Evolutionary conservation across 2,113 vertebrate species (phyloP).

Genomic region (Heterotilapia buettikoferi): DNA sequence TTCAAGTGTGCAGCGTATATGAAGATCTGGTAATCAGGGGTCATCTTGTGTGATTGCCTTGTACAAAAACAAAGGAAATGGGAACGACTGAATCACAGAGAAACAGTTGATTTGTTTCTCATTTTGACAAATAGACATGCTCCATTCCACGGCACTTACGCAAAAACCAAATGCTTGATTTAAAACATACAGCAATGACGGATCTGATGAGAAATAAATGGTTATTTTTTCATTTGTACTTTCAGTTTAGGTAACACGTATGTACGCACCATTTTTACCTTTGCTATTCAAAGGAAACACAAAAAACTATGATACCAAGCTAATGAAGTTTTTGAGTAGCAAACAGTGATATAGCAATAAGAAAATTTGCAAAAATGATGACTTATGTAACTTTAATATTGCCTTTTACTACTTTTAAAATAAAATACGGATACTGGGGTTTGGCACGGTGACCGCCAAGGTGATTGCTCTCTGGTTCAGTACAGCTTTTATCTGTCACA

Average conservation of each 20-base stretch:
- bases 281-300: neutral
- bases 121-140: neutral
- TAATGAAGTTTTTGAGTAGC: neutral
- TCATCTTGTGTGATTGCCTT: slow-evolving; percentile 27
- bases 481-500: neutral
- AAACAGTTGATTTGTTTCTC: neutral
- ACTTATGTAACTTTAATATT: neutral
- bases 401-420: neutral
- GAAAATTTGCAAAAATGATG: neutral
- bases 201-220: neutral
- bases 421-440: neutral
- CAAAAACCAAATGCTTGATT: neutral
- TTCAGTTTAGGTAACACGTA: neutral
- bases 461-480: neutral
- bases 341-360: neutral
- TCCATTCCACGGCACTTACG: neutral
- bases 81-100: neutral
- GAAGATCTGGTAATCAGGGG: slow-evolving; percentile 11
- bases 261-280: neutral
- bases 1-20: neutral
- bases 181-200: neutral
- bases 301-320: neutral
- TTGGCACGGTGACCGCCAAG: fast-evolving
- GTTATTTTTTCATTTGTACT: neutral
- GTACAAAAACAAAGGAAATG: slow-evolving; percentile 16